Base-by-base conservation (phyloP, 2,797 vertebrate genomes). In the Eutrigla gurnardus region DNA sequence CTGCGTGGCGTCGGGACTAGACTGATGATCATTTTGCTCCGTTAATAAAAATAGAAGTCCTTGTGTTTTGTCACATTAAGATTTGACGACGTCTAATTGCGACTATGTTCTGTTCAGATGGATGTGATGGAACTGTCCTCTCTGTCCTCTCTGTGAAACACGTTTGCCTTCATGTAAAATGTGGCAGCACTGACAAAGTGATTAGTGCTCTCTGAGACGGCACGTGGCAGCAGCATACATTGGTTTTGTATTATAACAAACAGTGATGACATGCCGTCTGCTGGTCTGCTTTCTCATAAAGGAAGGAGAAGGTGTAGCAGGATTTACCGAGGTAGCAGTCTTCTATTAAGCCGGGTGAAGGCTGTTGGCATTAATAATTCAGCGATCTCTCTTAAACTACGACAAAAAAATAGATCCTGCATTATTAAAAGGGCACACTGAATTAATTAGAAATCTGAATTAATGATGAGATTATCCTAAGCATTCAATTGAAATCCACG, bases 401-500 rank as follows among this genome's bases (percentile, higher is more conserved):
- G 75, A 85, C 69, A 68, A 78, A 78, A 92, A 92, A 89, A 85
- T 84, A 85, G 75, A 80, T 64, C 33, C 45, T 93, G 75, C 81
- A 92, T 93, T 91, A 93, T 94, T 94, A 65, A 94, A 88, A 73
- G 66, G 67, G 61, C 80, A 88, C 84, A 74, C 63, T 87, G 86
- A 92, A 92, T 92, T 92, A 89, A 93, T 94, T 89, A 92, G 78
- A 84, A 75, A 80, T 73, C 87, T 93, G 70, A 92, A 93, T 93
- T 87, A 93, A 89, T 91, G 81, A 95, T 83, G 53, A 88, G 73
- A 90, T 93, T 93, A 91, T 93, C 68, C 77, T 86, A 89, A 92
- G 84, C 54, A 78, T 82, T 85, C 57, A 73, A 64, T 69, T 87
- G 78, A 83, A 86, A 89, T 81, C 75, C 68, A 33, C 65, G 59